phyloP scores from a whole-genome alignment of 1,140 invertebrate genomes.

The Zaprionus africanus region DNA sequence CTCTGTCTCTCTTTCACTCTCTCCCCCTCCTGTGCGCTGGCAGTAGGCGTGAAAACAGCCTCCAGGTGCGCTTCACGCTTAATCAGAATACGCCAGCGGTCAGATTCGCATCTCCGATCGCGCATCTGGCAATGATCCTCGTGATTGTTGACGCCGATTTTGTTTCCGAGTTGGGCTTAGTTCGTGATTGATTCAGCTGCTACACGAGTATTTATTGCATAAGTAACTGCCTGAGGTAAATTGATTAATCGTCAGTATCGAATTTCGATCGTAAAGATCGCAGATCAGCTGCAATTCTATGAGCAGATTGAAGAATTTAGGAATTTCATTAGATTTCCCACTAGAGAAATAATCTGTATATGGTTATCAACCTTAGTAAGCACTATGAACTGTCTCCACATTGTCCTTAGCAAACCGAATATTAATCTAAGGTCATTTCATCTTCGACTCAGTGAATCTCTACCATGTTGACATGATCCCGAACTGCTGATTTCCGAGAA shows the following conservation, averaged over 20 bases:
- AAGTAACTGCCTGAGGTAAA: conserved; percentile 31
- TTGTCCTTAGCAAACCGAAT: no score
- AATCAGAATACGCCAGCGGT: conserved; percentile 76
- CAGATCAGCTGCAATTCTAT: conserved; percentile 8
- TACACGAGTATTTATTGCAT: conserved; percentile 37
- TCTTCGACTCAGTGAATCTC: no score
- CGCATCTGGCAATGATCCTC: conserved; percentile 11
- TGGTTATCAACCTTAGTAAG: not conserved
- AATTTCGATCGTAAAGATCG: conserved; percentile 30
- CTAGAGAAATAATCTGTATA: no score
- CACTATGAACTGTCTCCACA: not conserved
- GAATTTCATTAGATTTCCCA: not conserved
- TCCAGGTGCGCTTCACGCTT: conserved; percentile 84
- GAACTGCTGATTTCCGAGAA: conserved; percentile 60
- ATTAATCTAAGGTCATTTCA: no score
- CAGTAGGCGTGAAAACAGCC: conserved; percentile 70
- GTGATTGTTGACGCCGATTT: conserved; percentile 14
- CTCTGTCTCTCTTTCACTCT: conserved; percentile 3
- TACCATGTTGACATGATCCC: conserved; percentile 5
- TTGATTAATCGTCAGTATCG: conserved; percentile 32
- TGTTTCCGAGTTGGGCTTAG: conserved; percentile 15
- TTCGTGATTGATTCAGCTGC: conserved; percentile 63
- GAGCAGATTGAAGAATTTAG: not conserved
- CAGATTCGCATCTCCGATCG: conserved; percentile 27
- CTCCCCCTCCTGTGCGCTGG: conserved; percentile 1